A percentile compares a stretch with the other conserved stretches of the same genome.
Conservation (phyloP, 1,140 invertebrate species). For the Euura saliciscinereae region DNA sequence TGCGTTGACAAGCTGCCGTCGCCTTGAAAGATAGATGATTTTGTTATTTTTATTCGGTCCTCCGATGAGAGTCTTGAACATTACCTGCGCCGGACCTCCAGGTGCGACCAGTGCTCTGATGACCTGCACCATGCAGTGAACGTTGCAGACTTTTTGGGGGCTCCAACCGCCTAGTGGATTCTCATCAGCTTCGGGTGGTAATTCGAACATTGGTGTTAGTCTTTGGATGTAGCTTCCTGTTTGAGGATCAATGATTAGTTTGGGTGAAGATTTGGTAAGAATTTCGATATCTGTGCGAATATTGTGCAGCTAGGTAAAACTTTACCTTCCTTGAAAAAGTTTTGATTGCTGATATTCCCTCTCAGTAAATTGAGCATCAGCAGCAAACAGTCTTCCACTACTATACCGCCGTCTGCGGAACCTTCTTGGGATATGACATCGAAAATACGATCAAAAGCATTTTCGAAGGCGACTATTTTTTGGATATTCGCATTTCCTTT, state of each 20-base stretch:
- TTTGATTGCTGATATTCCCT: conserved; percentile 97
- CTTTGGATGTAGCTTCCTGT: conserved; percentile 86
- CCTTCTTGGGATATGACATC: conserved; percentile 94
- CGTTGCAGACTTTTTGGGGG: conserved; percentile 93
- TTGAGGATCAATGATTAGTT: conserved; percentile 20
- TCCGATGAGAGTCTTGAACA: neutral
- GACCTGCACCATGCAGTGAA: conserved; percentile 90
- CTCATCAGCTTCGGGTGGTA: conserved; percentile 74
- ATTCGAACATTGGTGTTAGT: conserved; percentile 85
- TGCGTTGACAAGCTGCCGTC: conserved; percentile 83
- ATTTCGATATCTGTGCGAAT: too few species aligned
- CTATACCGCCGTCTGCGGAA: conserved; percentile 92
- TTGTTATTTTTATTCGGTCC: neutral
- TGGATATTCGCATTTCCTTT: conserved; percentile 98
- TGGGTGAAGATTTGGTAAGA: neutral
- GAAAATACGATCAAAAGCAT: conserved; percentile 95
- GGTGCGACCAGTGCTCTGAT: conserved; percentile 90
- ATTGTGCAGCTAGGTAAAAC: conserved; percentile 4
- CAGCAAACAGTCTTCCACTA: conserved; percentile 97
- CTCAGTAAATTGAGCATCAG: conserved; percentile 93
- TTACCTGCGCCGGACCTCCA: conserved; percentile 80
- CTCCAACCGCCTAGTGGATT: conserved; percentile 75
- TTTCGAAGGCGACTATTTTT: conserved; percentile 99
- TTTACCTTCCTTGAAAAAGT: conserved; percentile 95
- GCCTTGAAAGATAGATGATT: conserved; percentile 31